Base-by-base conservation (phyloP, 2,888 invertebrate genomes). In the Chalcis sispes region DNA sequence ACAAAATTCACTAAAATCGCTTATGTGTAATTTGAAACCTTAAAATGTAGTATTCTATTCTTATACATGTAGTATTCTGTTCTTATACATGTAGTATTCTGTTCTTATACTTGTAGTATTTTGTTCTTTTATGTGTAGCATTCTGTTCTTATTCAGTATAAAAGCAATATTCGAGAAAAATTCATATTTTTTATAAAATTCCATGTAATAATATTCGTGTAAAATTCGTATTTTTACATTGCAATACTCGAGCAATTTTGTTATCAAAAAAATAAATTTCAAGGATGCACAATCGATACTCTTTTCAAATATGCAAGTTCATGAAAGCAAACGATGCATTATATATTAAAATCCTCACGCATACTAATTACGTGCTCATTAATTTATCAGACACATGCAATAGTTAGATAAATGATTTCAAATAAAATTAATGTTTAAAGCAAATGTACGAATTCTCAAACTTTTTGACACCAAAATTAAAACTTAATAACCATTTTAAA, bases 381-480 rank as follows among this genome's bases (percentile, higher is more conserved):
- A n/a, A n/a, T n/a, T n/a, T n/a, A n/a, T n/a, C n/a, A n/a, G n/a
- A n/a, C n/a, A n/a, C n/a, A n/a, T n/a, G n/a, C n/a, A n/a, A n/a
- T n/a, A n/a, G n/a, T n/a, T n/a, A n/a, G n/a, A n/a, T n/a, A n/a
- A n/a, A n/a, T n/a, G n/a, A n/a, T n/a, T 18, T 64, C 20, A 8
- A 52, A 52, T 65, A 52, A 15, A 23, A 52, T 65, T 52, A 65
- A 36, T 52, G 65, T 42, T 65, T 65, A 65, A 65, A 65, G 65
- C 20, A 27, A n/a, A 36, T 66, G 52, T 40, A 36, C 40, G 23
- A 18, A 23, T 10, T 66, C 25, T 52, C 36, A 52, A 66, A 66
- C 65, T 52, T 52, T 66, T 54, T 52, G 50, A 54, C 48, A 29
- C 20, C 32, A 42, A 42, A n/a, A 13, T 61, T 36, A 23, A 15